Evolutionary conservation across 1,140 invertebrate species (phyloP), one percentile per base, ranked within the genome.

Genomic region (Adoxophyes honmai): DNA sequence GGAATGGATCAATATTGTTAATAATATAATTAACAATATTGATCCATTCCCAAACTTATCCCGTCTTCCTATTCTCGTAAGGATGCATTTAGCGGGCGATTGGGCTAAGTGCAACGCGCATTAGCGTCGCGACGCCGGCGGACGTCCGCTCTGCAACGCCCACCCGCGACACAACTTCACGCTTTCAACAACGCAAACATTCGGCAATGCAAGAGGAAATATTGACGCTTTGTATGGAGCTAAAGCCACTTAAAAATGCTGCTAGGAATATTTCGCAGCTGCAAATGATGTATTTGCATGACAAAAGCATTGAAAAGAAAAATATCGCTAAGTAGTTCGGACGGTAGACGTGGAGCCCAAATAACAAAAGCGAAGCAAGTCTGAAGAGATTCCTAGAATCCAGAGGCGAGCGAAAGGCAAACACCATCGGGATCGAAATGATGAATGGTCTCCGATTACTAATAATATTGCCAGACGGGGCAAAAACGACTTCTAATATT

Each of bases 121-220:
- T 84, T 81, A 81, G 77, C 56, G 67, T 68, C 68, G 69, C 68
- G 81, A 65, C 78, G 81, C 77, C 81, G 77, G 68, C 81, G 81
- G 78, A 81, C 54, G 59, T 81, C 78, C 75, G 77, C 52, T 57
- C 42, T 57, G 64, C 56, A 56, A 58, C 62, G 21, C 21, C 21
- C 2, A 6, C 21, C 21, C 21, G 68, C 64, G 60, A 75, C 75
- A 69, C 59, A 71, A 74, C 62, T 73, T 64, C 54, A 61, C 55
- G 68, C 68, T 73, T 73, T 73, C 73, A 71, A 66, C 64, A 62
- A 64, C 62, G 66, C 69, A 76, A 82, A 80, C 68, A 80, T 78
- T 64, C 59, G 55, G 33, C 58, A 62, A 70, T 59, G 42, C 42
- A 48, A 11, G 42, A 18, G 18, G 6, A 14, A 21, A 48, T 48